Percentiles rank a stretch among this genome's conserved stretches.
phyloP scores from a whole-genome alignment of 2,113 vertebrate species.

The Cheilinus undulatus region DNA sequence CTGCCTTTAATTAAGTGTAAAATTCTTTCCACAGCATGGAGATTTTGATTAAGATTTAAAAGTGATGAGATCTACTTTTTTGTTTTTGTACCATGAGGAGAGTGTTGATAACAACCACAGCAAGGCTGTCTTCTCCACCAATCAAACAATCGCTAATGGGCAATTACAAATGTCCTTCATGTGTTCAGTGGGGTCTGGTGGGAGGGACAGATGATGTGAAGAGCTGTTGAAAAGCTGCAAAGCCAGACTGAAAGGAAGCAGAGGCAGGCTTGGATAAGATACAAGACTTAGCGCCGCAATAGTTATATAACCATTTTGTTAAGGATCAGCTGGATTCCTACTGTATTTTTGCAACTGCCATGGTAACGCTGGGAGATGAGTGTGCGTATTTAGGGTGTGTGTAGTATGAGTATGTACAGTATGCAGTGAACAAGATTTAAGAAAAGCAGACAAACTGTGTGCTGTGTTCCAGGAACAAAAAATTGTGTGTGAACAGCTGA shows the following conservation, averaged over 20 bases:
- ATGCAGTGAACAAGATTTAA: constrained; percentile 38
- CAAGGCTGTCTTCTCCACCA: constrained; percentile 31
- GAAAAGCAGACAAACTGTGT: constrained; percentile 21
- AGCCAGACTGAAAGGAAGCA: constrained; percentile 53
- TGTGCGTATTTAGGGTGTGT: constrained; percentile 37
- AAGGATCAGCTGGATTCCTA: constrained; percentile 80
- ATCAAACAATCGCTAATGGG: constrained; percentile 49
- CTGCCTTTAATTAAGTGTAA: constrained; percentile 59
- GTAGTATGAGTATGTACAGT: constrained; percentile 6
- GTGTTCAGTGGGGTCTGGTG: constrained; percentile 51
- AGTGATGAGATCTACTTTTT: constrained; percentile 52
- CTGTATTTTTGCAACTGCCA: constrained; percentile 82
- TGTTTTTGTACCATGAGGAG: constrained; percentile 17
- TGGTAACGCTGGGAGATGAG: constrained; percentile 73
- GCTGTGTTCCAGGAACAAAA: neutral
- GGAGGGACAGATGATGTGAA: constrained; percentile 57
- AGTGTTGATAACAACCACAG: constrained; percentile 39
- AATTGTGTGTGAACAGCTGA: constrained; percentile 1
- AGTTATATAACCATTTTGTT: constrained; percentile 85
- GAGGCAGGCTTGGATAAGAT: constrained; percentile 77
- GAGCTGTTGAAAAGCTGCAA: constrained; percentile 58
- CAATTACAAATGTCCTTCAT: constrained; percentile 58
- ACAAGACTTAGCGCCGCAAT: constrained; percentile 73
- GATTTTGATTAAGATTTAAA: constrained; percentile 69
- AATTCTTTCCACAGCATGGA: constrained; percentile 39